Evolutionary conservation across 2,888 invertebrate species (phyloP).

Genomic region (Eretmocerus hayati): DNA sequence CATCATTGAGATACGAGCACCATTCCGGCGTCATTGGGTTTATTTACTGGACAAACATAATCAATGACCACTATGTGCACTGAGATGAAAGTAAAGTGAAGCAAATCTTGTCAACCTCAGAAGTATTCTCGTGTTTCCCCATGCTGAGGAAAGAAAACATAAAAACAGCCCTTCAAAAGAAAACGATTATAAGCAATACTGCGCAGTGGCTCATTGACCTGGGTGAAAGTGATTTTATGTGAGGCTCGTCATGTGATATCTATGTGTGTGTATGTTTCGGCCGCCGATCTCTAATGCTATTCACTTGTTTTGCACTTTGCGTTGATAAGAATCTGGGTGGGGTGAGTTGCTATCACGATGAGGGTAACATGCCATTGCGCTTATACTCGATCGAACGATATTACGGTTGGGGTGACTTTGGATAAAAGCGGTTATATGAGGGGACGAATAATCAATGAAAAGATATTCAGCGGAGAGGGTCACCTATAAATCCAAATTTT

Average conservation of each 20-base stretch:
- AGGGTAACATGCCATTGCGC: slow-evolving; percentile 18
- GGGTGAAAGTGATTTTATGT: slow-evolving; percentile 43
- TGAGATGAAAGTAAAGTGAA: no score
- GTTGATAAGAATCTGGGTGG: slow-evolving; percentile 38
- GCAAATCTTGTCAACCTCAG: no score
- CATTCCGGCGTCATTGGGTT: no score
- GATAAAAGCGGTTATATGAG: no score
- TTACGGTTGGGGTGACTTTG: no score
- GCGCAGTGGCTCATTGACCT: slow-evolving; percentile 22
- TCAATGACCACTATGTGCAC: no score
- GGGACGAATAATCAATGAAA: no score
- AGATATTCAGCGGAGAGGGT: no score
- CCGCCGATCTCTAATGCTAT: slow-evolving; percentile 39
- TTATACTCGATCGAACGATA: slow-evolving; percentile 7
- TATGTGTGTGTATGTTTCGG: slow-evolving; percentile 27
- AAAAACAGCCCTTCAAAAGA: slow-evolving; percentile 11
- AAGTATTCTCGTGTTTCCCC: slow-evolving; percentile 26
- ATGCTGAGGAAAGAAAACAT: background rate
- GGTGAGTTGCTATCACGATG: slow-evolving; percentile 28
- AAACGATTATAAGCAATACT: slow-evolving; percentile 25
- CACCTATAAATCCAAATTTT: no score
- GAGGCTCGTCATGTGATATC: slow-evolving; percentile 12
- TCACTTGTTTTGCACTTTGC: slow-evolving; percentile 38
- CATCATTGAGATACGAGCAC: no score
- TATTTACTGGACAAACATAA: no score